phyloP scores from a whole-genome alignment of 2,113 vertebrate genomes.

The Phainopepla nitens region DNA sequence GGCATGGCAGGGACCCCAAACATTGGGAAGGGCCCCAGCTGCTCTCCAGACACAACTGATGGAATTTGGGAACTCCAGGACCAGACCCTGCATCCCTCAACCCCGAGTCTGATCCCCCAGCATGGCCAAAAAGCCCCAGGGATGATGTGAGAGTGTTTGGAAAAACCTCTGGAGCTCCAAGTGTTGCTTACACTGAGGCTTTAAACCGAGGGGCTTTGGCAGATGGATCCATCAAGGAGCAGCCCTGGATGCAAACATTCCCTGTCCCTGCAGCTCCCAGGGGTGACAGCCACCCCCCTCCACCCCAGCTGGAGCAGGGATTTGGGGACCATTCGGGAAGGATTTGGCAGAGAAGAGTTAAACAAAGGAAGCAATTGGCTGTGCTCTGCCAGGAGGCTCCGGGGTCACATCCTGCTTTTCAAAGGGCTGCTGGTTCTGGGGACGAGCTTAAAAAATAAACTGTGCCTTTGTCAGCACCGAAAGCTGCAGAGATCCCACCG shows the following conservation, averaged over 20 bases:
- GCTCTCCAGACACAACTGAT: rapidly evolving
- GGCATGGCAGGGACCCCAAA: no score
- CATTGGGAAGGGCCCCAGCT: neutral
- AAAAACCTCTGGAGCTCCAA: neutral
- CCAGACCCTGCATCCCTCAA: neutral
- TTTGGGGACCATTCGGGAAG: neutral
- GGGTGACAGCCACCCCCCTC: neutral
- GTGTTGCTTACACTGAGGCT: neutral
- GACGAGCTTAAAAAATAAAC: neutral
- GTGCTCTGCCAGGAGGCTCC: neutral
- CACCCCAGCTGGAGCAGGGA: rapidly evolving
- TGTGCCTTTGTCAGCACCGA: neutral
- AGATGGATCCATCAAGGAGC: neutral
- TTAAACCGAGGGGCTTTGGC: neutral
- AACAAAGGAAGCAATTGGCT: neutral
- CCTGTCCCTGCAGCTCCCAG: neutral
- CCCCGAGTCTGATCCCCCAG: rapidly evolving
- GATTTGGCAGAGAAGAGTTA: neutral
- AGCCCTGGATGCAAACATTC: neutral
- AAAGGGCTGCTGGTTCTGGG: neutral
- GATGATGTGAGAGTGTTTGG: rapidly evolving
- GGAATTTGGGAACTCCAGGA: neutral
- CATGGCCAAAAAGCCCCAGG: rapidly evolving
- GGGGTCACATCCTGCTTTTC: slow-evolving; percentile 4
- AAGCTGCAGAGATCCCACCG: neutral